These are phyloP conservation scores for Eilema depressum DNA, from an alignment of 2,888 invertebrate genomes.

Conservation along the genomic window DNA sequence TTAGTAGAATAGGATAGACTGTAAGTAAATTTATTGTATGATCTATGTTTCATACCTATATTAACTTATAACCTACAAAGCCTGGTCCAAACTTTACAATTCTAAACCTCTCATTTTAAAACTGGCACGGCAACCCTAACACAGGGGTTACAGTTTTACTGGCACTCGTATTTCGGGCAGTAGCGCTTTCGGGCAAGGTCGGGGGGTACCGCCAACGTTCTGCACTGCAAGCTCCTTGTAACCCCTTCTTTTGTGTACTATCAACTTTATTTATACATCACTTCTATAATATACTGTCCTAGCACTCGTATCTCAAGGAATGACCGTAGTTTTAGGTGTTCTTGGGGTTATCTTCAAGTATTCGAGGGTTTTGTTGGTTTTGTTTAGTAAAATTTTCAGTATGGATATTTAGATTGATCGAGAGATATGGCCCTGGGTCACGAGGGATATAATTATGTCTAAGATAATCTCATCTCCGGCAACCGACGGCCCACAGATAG, in stretches of 20 bases:
- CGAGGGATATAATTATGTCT: too few relatives aligned
- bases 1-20: too few relatives aligned
- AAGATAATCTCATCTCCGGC: too few relatives aligned
- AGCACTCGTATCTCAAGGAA: not conserved
- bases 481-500: too few relatives aligned
- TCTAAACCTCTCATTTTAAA: not conserved
- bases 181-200: constrained; percentile 76
- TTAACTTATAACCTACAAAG: not conserved
- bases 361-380: not conserved
- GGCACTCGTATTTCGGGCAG: constrained; percentile 73
- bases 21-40: too few relatives aligned
- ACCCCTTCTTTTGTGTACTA: constrained; percentile 35
- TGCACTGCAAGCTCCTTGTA: constrained; percentile 17
- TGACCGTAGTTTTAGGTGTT: not conserved
- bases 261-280: constrained; percentile 29
- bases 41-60: too few relatives aligned
- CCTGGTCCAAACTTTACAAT: not conserved
- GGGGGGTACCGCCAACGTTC: constrained; percentile 36
- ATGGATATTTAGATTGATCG: not conserved
- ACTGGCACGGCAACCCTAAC: constrained; percentile 68
- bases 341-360: not conserved
- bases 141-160: constrained; percentile 69
- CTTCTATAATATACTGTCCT: constrained; percentile 2
- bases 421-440: too few relatives aligned
- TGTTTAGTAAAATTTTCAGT: not conserved